Evolutionary conservation across 2,113 vertebrate species (phyloP), one percentile per base, ranked within the genome.

Genomic region (Hylia prasina): DNA sequence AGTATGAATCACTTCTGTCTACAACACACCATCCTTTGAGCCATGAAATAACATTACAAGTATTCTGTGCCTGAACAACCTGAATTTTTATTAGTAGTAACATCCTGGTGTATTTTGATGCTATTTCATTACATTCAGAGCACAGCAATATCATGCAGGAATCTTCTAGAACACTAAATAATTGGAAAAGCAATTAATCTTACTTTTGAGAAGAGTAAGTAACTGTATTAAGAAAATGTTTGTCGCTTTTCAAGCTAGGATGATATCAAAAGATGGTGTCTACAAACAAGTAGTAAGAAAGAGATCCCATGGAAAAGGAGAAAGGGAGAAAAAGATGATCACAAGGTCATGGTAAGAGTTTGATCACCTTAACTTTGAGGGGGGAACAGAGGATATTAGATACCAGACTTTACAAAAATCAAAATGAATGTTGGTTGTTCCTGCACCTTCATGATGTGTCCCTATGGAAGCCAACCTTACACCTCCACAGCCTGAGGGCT

Each of bases 391-490:
- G 11, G 7, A 79, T 51, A 91, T 78, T 35, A 71, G 33, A 63
- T 78, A 87, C 54, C 11, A 63, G 28, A 65, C 9, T 9, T 57
- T 15, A 81, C 87, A 84, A 87, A 70, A 0, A 89, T 30, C 6
- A 18, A 37, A 37, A n/a, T 5, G 7, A 66, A 35, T 15, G 14
- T 3, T 42, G 21, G 47, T 45, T 57, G 10, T 13, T 71, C 54
- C 56, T 51, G 27, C 25, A 40, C 14, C 14, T 77, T 47, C 31
- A 30, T 8, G 16, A 30, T 6, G 28, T 0, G 0, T n/a, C 27
- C 50, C 22, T 31, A 1, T 4, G 33, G 54, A 92, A 83, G 58
- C 13, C 40, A 77, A 11, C 5, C n/a, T 31, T 28, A 30, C 2
- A 64, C 19, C 40, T 84, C 31, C 19, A 45, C 14, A 83, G 24